Base-by-base conservation (phyloP, 53 echinoderm and acorn worm species). In the Temnopleurus reevesii region DNA sequence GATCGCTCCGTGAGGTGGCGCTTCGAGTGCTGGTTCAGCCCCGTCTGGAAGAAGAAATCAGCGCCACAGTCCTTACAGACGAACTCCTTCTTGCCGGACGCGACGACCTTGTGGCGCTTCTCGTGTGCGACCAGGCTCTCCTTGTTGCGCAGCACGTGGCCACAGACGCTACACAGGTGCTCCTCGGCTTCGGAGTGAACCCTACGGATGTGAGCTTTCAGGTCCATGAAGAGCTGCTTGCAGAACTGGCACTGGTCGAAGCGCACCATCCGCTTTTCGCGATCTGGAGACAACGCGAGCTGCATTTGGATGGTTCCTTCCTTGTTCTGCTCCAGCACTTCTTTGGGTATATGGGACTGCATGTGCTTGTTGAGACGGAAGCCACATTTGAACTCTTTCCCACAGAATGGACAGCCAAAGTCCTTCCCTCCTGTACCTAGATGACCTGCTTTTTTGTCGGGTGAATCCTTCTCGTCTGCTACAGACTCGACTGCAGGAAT, bases 291-390 rank as follows among this genome's bases (percentile, higher is more conserved):
- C 53, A 87, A 71, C 3, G 88, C 88, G 31, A 87, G 71, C 54
- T 87, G 65, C 88, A 87, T 87, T 53, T 87, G 66, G 53, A 87
- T 87, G 51, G 47, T 47, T 28, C 88, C 88, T 8, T 66, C 19
- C 25, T 71, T 35, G 2, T 29, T 53, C 34, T 45, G 65, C 36
- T 87, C 88, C 8, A 47, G 8, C 5, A 31, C 71, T 8, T 87
- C 71, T 53, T 87, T 65, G 26, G 88, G 88, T 30, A 87, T 87
- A 24, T 87, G 88, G 18, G 88, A 8, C 71, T 87, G 88, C 88
- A 87, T 87, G 54, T 87, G 88, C 76, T 66, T 87, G 88, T 87
- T 87, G 18, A 87, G 88, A 0, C 88, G 88, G 71, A 87, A 87
- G 46, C 88, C 88, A 33, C 88, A 87, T 33, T 55, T 49, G 76